A percentile compares a stretch with the other conserved stretches of the same genome.
Conservation (phyloP, 2,113 vertebrate genomes). For the Microcebus tavaratra region DNA sequence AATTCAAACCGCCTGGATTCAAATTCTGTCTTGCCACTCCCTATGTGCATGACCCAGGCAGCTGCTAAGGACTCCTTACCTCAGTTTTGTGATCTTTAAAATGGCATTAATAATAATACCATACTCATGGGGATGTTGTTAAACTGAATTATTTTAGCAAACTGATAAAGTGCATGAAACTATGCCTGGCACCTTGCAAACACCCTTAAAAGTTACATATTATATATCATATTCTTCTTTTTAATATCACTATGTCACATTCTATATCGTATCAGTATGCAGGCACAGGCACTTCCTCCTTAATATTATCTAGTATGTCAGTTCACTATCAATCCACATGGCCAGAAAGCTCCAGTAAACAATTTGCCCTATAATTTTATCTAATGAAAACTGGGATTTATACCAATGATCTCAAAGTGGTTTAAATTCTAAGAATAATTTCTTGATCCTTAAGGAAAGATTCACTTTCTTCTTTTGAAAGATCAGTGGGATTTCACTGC, state of each 20-base stretch:
- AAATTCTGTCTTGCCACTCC: too few relatives aligned
- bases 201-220: not conserved
- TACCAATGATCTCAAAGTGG: not conserved
- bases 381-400: not conserved
- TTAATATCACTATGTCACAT: not conserved
- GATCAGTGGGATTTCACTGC: not conserved
- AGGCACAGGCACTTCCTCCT: not conserved
- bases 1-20: not conserved
- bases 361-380: not conserved
- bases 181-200: not conserved
- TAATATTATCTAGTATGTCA: not conserved
- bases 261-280: not conserved
- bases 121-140: not conserved
- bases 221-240: not conserved
- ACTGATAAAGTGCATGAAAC: not conserved
- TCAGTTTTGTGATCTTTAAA: not conserved
- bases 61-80: not conserved
- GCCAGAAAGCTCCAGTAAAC: not conserved
- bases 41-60: not conserved
- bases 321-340: not conserved
- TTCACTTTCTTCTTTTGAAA: not conserved
- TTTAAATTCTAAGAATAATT: not conserved
- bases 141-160: not conserved
- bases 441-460: not conserved
- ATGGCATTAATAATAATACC: not conserved